phyloP scores from a whole-genome alignment of 2,888 invertebrate species.

The Nephrotoma guestfalica region DNA sequence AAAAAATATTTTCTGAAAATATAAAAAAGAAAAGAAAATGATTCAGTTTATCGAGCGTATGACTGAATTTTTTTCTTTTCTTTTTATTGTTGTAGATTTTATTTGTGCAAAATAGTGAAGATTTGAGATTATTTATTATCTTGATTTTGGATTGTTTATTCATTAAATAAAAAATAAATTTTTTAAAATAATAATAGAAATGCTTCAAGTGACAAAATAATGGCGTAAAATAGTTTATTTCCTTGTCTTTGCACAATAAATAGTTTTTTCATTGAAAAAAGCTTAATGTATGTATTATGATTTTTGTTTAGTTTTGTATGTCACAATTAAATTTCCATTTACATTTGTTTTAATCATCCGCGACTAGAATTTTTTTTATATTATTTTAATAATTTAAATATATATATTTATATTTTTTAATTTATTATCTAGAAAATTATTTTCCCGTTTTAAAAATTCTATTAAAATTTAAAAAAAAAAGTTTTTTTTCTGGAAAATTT shows the following conservation, averaged over 20 bases:
- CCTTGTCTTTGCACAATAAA: background rate
- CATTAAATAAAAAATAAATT: background rate
- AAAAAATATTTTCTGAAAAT: background rate
- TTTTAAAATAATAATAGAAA: background rate
- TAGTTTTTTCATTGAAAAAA: background rate
- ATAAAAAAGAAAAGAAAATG: background rate
- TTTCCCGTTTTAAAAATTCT: slow-evolving; percentile 1
- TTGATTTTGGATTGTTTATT: background rate
- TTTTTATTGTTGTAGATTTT: background rate
- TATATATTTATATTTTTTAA: background rate
- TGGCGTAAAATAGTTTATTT: background rate
- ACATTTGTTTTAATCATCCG: background rate
- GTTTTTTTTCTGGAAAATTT: slow-evolving; percentile 1
- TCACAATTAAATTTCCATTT: background rate
- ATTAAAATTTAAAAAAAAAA: background rate
- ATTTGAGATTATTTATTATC: background rate
- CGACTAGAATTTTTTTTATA: background rate
- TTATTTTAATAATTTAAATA: background rate
- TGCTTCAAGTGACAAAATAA: background rate
- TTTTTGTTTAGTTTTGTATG: background rate
- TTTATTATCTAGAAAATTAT: background rate
- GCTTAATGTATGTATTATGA: background rate
- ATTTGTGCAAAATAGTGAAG: background rate
- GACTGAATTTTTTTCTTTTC: background rate
- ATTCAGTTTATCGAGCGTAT: background rate